Evolutionary conservation across 2,888 invertebrate genomes (phyloP), one percentile per base, ranked within the genome.

Genomic region (Eucriotettix oculatus): DNA sequence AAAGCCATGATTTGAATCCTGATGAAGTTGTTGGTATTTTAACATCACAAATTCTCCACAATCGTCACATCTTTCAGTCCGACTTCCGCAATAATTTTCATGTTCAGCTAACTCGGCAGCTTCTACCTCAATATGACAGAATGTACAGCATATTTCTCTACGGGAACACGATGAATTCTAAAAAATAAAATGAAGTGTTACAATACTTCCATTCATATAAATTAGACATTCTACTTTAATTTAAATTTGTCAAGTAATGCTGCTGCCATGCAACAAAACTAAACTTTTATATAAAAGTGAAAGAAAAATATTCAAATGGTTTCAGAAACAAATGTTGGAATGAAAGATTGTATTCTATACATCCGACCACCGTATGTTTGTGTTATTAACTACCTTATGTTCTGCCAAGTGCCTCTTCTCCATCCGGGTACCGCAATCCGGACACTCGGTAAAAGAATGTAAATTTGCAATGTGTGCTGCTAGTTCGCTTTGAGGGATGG

Each of bases 11-110:
- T 83, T 83, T 61, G 81, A 79, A 67, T 83, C 82, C 61, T 78
- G 68, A 66, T 84, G 84, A 64, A 81, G 71, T 69, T 80, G 79
- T 43, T 79, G 77, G 71, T 86, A 83, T 70, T 83, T 83, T 68
- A 81, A 76, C 84, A 85, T 84, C 62, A 87, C 82, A 68, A 81
- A 80, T 72, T 84, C 83, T 42, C 76, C 77, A 72, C 87, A 87
- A 52, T 80, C 82, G 2, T 76, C 69, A 70, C 87, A 87, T 66
- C 78, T 79, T 69, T 87, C 81, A 0, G 86, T 87, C 64, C 86
- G 77, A 56, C 81, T 79, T 1, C 86, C 86, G 73, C 87, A 87
- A 72, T 85, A 85, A 59, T 78, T 78, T 69, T 82, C 79, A 71
- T 87, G 87, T 0, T 78, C 75, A 0, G 78, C 78, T 64, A 85